A percentile compares a stretch with the other conserved stretches of the same genome.
Conservation (phyloP, 92 coral and sea anemone genomes). For the Paragorgia papillata region DNA sequence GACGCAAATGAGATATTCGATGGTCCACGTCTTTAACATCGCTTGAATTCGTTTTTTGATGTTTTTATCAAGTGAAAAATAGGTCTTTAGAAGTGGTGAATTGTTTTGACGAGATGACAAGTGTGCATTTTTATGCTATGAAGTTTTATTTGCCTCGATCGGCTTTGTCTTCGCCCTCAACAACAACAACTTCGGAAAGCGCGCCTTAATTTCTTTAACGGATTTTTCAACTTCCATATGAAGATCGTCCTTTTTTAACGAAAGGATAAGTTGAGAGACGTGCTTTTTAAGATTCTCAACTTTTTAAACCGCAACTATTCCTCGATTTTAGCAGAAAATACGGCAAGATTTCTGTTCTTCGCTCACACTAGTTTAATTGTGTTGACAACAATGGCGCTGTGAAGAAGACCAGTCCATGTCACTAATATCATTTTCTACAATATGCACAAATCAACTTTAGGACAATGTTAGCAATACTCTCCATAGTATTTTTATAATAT, state of each 20-base stretch:
- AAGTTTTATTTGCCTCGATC: not conserved
- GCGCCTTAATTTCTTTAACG: conserved; percentile 8
- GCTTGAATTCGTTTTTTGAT: not conserved
- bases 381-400: conserved; percentile 28
- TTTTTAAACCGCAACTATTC: not conserved
- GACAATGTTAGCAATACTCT: conserved; percentile 18
- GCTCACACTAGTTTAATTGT: not conserved
- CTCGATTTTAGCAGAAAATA: not conserved
- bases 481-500: not conserved
- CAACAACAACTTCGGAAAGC: conserved; percentile 7
- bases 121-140: not conserved
- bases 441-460: conserved; percentile 22
- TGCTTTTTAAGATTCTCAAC: not conserved
- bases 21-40: not conserved
- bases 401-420: not conserved
- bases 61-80: not conserved
- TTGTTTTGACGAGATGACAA: conserved; percentile 7
- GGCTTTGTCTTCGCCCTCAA: conserved; percentile 30
- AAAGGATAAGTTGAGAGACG: not conserved
- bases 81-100: not conserved
- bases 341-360: not conserved
- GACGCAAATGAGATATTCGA: not conserved
- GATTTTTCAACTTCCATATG: not conserved
- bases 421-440: not conserved
- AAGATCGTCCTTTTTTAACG: not conserved